Evolutionary conservation across 2,113 vertebrate species (phyloP), one percentile per base, ranked within the genome.

Genomic region (Megaleporinus macrocephalus): DNA sequence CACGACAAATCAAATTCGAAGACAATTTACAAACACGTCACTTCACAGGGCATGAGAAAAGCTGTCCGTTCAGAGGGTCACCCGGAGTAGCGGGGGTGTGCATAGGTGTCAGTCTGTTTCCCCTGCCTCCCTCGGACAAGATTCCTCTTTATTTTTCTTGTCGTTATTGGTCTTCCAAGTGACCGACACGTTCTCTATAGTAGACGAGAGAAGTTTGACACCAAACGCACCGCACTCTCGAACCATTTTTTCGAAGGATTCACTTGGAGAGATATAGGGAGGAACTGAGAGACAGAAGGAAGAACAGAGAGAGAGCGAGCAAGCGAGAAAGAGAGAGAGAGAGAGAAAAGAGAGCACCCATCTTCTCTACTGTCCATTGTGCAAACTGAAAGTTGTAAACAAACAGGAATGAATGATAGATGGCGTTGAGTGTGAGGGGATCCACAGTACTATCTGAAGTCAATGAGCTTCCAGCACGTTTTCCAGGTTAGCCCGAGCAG

Each of bases 11-110:
- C 81, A 85, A 85, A 81, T 65, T 76, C 73, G 68, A 80, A 79
- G 85, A 86, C 85, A 86, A 57, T 78, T 83, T 81, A 86, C 85
- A 81, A 80, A 86, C 81, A 86, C 84, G 26, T 73, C 85, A 86
- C 81, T 69, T 78, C 68, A 83, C 84, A 73, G 59, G 76, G 68
- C 73, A 83, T 77, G 81, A 80, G 68, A 76, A 75, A 72, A 3
- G 49, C 41, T 73, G 62, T 84, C 78, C 57, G 29, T 51, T 76
- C 73, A 76, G 71, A 84, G 70, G 83, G 55, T 74, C 57, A 66
- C 29, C 57, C 73, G 66, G 70, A 80, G 79, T 51, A 57, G 26
- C 49, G 66, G 63, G 18, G 26, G 59, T 49, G 71, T 84, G 78
- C 78, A 76, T 75, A 80, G 59, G 73, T 80, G 83, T 79, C 51